Base-by-base conservation (phyloP, 1,140 invertebrate genomes). In the Carposina sasakii region DNA sequence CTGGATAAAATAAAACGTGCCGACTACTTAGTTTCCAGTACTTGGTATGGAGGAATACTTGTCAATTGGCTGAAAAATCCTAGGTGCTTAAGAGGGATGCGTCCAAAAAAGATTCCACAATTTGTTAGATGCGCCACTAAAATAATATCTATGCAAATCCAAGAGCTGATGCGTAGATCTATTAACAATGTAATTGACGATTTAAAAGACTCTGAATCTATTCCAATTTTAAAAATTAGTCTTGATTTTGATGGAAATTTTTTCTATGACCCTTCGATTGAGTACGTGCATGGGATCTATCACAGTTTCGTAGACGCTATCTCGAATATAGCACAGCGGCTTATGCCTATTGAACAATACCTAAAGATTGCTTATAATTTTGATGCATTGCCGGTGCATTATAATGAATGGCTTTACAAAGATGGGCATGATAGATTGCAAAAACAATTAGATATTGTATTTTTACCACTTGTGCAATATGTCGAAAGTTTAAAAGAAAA, bases 211-310 rank as follows among this genome's bases (percentile, higher is more conserved):
- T 54, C 63, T 20, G 71, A 79, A 15, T 53, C 54, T n/a, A 63
- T 81, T 16, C 81, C 81, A 8, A 72, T 77, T 48, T 63, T 86
- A 46, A 63, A 71, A 39, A 58, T 86, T 43, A 69, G 76, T 22
- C 61, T 88, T 45, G 71, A 76, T 60, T 88, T 85, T 60, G 69
- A 86, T 37, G 73, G 78, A 15, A 82, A 85, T 47, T 79, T 89
- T 51, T 52, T 72, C 36, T 74, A 87, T 34, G 60, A 75, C 46
- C 85, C 87, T 17, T 77, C 86, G 6, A 60, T 84, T 5, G 63
- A 86, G 45, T 68, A 71, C 22, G 75, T 87, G 15, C 84, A 69
- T 52, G 36, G 66, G 17, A 64, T 78, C 23, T 88, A 81, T 55
- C 81, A 82, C 50, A 60, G 69, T 19, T 77, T 88, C 48, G 71